Evolutionary conservation across 2,113 vertebrate genomes (phyloP).

Genomic region (Gasterosteus aculeatus): DNA sequence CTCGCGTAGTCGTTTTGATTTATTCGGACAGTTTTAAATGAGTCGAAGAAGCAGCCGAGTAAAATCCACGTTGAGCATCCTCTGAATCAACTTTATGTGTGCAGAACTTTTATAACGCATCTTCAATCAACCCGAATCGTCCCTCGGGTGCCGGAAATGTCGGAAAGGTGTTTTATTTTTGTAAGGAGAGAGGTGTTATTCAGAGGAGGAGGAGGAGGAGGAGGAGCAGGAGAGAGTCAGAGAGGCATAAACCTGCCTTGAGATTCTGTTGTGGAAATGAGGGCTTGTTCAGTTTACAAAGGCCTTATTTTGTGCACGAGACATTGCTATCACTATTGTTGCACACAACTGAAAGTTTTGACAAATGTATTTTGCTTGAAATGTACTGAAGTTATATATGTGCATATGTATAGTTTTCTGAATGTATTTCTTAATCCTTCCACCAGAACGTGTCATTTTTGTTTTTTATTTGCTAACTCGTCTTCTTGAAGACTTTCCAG

Average conservation of each 20-base stretch:
- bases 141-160: slow-evolving; percentile 32
- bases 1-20: slow-evolving; percentile 21
- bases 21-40: slow-evolving; percentile 9
- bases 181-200: slow-evolving; percentile 59
- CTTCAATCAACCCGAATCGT: slow-evolving; percentile 39
- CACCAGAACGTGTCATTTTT: slow-evolving; percentile 53
- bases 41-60: not conserved
- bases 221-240: not conserved
- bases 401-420: slow-evolving; percentile 78
- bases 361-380: slow-evolving; percentile 80
- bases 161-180: slow-evolving; percentile 77
- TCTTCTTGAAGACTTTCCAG: slow-evolving; percentile 53
- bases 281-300: slow-evolving; percentile 80
- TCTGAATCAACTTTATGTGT: slow-evolving; percentile 8
- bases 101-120: slow-evolving; percentile 38
- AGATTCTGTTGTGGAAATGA: slow-evolving; percentile 62
- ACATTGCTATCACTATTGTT: slow-evolving; percentile 70
- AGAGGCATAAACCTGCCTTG: slow-evolving; percentile 55
- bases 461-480: slow-evolving; percentile 54
- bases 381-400: slow-evolving; percentile 72
- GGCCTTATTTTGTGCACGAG: slow-evolving; percentile 78
- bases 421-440: slow-evolving; percentile 78
- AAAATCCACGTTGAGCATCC: slow-evolving; percentile 19
- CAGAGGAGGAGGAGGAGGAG: slow-evolving; percentile 22
- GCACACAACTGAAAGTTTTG: slow-evolving; percentile 74